Conservation (phyloP, 2,113 vertebrate genomes). For the Nestor notabilis region DNA sequence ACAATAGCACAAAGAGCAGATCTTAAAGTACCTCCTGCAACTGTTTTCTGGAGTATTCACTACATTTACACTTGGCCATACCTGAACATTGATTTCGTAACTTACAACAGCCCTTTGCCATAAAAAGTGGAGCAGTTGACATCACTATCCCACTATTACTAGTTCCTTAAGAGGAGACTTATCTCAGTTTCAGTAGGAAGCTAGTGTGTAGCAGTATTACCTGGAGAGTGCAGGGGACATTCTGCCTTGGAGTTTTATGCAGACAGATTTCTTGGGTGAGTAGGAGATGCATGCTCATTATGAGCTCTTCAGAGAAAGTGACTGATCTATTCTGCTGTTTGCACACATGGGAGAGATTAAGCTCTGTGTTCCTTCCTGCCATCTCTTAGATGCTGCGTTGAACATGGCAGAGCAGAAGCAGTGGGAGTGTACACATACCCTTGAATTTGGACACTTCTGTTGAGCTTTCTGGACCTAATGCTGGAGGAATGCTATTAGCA, state of each 20-base stretch:
- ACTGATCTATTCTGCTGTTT: neutral
- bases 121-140: neutral
- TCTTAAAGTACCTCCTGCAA: neutral
- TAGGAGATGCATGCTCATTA: neutral
- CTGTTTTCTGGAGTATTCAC: neutral
- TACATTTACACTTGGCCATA: neutral
- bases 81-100: neutral
- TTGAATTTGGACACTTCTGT: neutral
- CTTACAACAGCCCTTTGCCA: neutral
- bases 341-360: neutral
- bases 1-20: neutral
- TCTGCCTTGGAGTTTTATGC: neutral
- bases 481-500: neutral
- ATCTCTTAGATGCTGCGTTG: neutral
- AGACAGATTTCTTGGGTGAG: neutral
- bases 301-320: neutral
- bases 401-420: neutral
- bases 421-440: neutral
- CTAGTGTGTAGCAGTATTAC: neutral
- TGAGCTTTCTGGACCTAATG: neutral
- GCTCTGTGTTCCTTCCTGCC: neutral
- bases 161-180: neutral
- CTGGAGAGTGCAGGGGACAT: neutral
- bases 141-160: neutral
- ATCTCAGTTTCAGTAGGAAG: neutral